Evolutionary conservation across 2,888 invertebrate species (phyloP).

Genomic region (Clivina fossor): DNA sequence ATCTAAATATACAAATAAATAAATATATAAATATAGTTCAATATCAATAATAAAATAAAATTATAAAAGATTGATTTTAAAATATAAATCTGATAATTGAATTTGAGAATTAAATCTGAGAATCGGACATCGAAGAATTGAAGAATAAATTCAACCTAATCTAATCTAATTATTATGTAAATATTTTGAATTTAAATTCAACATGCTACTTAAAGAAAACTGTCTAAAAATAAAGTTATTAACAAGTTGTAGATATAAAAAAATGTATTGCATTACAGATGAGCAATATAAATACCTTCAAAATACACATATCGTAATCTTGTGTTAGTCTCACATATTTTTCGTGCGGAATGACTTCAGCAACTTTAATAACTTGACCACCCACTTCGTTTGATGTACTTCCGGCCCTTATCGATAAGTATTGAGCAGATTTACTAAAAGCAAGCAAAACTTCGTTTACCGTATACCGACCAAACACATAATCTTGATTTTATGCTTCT

Average conservation of each 20-base stretch:
- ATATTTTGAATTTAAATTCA: background rate
- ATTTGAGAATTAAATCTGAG: too few relatives aligned
- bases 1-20: too few relatives aligned
- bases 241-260: background rate
- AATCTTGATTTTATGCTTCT: too few relatives aligned
- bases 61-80: too few relatives aligned
- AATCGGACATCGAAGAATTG: too few relatives aligned
- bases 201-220: background rate
- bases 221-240: background rate
- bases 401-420: conserved; percentile 17
- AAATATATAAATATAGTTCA: too few relatives aligned
- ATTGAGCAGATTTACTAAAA: conserved; percentile 3
- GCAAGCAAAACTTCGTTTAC: background rate
- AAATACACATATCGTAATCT: conserved; percentile 18
- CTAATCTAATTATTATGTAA: background rate
- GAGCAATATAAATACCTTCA: conserved; percentile 13
- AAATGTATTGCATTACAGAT: background rate
- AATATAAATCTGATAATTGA: too few relatives aligned
- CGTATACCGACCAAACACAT: too few relatives aligned
- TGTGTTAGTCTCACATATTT: conserved; percentile 11
- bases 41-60: too few relatives aligned
- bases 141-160: background rate
- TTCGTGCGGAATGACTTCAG: conserved; percentile 11
- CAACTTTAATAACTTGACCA: conserved; percentile 15
- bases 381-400: conserved; percentile 13